Evolutionary conservation across 2,113 vertebrate species (phyloP), one percentile per base, ranked within the genome.

Genomic region (Lophochroa leadbeateri): DNA sequence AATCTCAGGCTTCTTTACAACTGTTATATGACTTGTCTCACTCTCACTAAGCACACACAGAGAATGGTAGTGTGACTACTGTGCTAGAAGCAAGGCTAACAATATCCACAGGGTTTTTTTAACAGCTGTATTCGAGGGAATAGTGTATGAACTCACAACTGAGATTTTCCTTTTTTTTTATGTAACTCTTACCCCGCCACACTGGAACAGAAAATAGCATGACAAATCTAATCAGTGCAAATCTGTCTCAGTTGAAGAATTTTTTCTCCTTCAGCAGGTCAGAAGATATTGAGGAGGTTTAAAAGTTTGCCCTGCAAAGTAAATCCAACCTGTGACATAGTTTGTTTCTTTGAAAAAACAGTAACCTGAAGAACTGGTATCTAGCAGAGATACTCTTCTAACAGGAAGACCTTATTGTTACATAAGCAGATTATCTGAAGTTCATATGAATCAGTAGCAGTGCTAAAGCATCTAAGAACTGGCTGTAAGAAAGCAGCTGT

Each of bases 31-130:
- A 6, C 64, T 80, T 49, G 52, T 86, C 94, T 96, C 80, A 76
- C 60, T 91, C 86, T 97, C 80, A 46, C 55, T 86, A n/a, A 79
- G 53, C 61, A 81, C 61, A 85, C 82, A 84, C n/a, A 88, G 9
- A 92, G 70, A 89, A 94, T 46, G 67, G 70, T 78, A 92, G 68
- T 81, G 72, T 58, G 68, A 95, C 61, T 84, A 41, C 72, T 50
- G 29, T 50, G 46, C 57, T 70, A 74, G 53, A 90, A 52, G 79
- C 76, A 74, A 83, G 53, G 83, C 78, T 79, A 92, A 75, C 81
- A 86, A 63, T 77, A 90, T 90, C 77, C 69, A 86, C 37, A 53
- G 52, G 94, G 81, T 93, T 86, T 88, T 87, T 82, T 90, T 47
- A 95, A 87, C 72, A 84, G 27, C 25, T 83, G 17, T 28, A n/a